Conservation (phyloP, 2,113 vertebrate species). For the Suncus etruscus region DNA sequence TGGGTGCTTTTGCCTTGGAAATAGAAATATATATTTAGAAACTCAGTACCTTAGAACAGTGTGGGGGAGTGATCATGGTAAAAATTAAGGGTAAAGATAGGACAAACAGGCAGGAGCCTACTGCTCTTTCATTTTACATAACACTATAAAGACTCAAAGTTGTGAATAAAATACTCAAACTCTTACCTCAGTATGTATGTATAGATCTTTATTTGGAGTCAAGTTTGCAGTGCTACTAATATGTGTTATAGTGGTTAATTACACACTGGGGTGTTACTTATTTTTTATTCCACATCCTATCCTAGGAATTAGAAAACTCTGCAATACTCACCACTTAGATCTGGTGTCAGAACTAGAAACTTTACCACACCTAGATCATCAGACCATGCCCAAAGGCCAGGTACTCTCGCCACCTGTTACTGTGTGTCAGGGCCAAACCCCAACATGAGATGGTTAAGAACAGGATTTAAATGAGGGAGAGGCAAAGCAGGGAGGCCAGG, state of each 20-base stretch:
- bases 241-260: background rate
- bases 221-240: background rate
- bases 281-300: background rate
- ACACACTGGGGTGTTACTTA: background rate
- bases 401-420: background rate
- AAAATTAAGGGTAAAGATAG: conserved; percentile 19
- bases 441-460: too few relatives aligned
- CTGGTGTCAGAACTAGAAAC: background rate
- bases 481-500: too few relatives aligned
- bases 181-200: background rate
- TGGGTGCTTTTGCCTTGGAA: background rate
- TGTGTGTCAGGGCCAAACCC: too few relatives aligned
- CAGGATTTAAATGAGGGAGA: too few relatives aligned
- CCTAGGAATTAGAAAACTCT: background rate
- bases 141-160: background rate
- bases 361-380: background rate
- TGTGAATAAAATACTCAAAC: background rate
- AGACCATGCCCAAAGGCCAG: background rate
- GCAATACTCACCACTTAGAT: background rate
- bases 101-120: background rate
- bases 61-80: background rate
- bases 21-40: background rate
- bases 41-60: background rate
- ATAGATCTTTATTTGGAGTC: background rate
- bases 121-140: conserved; percentile 8